Conservation (phyloP, 2,797 vertebrate genomes). For the Cygnus olor region DNA sequence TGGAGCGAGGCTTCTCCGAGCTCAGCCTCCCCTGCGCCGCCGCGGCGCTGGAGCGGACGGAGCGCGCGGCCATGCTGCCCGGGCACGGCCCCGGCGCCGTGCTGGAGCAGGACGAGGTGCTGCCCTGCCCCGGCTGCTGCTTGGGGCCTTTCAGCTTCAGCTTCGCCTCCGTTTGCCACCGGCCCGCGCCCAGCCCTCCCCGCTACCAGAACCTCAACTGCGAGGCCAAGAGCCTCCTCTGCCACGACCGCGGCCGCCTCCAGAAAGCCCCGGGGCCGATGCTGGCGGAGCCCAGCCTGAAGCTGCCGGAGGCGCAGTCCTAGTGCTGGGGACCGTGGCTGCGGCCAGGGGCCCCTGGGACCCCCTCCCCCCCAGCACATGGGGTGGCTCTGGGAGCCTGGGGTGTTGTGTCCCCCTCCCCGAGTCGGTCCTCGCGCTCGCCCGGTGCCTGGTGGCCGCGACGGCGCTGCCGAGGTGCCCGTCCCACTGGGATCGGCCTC, state of each 20-base stretch:
- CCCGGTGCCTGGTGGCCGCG: rapidly evolving
- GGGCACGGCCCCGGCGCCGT: constrained; percentile 38
- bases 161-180: constrained; percentile 88
- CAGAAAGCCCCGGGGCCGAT: constrained; percentile 42
- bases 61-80: constrained; percentile 54
- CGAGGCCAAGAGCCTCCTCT: constrained; percentile 87
- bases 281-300: constrained; percentile 79
- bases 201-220: constrained; percentile 92
- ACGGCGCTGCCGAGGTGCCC: rapidly evolving
- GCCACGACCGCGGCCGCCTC: constrained; percentile 65
- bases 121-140: constrained; percentile 93
- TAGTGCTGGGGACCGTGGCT: constrained; percentile 56
- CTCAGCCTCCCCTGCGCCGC: constrained; percentile 63
- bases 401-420: background rate
- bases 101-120: constrained; percentile 88
- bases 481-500: background rate
- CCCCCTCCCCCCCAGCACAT: background rate
- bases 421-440: rapidly evolving
- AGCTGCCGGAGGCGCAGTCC: constrained; percentile 86
- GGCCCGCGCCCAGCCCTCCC: constrained; percentile 83
- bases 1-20: constrained; percentile 74
- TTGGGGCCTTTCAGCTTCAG: constrained; percentile 88
- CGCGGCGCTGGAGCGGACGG: constrained; percentile 55
- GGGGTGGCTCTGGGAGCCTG: background rate
- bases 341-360: background rate